Evolutionary conservation across 2,113 vertebrate species (phyloP), one percentile per base, ranked within the genome.

Genomic region (Cnemophilus loriae): DNA sequence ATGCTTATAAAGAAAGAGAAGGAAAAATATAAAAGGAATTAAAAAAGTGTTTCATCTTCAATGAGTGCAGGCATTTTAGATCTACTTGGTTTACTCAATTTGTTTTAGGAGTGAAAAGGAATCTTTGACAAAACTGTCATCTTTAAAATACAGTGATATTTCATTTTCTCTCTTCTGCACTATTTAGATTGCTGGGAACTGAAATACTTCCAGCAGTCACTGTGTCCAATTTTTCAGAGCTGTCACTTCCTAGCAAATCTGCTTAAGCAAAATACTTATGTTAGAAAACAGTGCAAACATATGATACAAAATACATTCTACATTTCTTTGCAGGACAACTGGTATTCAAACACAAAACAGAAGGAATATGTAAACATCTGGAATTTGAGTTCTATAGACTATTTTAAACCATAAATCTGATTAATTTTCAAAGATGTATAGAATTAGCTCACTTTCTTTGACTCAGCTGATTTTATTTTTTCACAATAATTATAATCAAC

Each of bases 101-200:
- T 97, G 91, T 97, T 98, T 98, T 96, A 96, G 86, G 87, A 96
- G 52, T 91, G 89, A 95, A 98, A 95, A 95, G 75, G 79, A 94
- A 97, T 97, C 92, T 98, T 97, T 97, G 97, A 97, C 96, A 98
- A 97, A 98, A 98, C 92, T 96, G 98, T 98, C 94, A 98, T 97
- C 92, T 97, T 96, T 93, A 97, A 98, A 98, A 94, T 87, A 96
- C 46, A 46, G 94, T 94, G 87, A 97, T 98, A 98, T 98, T 98
- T 98, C 95, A 98, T 98, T 96, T 97, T 73, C 90, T 89, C 73
- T 86, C 61, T 97, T 96, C 96, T 96, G 69, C 93, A 92, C 96
- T 97, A 95, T 92, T 97, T 95, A 97, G 89, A 97, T 97, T 97
- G 94, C 93, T 92, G 97, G 75, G 44, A 97, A 98, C 95, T 95